These are phyloP conservation scores for Heptranchias perlo DNA, from an alignment of 2,113 vertebrate species.

Conservation along the genomic window DNA sequence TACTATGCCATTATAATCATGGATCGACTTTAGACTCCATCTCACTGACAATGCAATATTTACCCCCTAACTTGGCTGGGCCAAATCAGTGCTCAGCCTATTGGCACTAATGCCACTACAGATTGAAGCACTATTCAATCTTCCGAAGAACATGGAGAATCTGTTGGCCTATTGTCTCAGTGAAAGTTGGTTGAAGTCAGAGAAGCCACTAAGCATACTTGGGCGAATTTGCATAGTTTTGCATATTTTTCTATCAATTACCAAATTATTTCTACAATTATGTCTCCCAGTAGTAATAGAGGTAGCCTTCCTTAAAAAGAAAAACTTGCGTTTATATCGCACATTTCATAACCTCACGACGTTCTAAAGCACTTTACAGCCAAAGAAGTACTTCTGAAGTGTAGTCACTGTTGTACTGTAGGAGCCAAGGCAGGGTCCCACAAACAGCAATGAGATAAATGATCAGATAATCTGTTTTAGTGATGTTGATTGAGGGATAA, in stretches of 20 bases:
- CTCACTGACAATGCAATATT: neutral
- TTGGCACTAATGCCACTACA: neutral
- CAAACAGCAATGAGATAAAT: too few species aligned
- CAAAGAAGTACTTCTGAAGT: neutral
- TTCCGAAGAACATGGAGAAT: neutral
- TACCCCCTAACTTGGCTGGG: neutral
- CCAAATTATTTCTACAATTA: neutral
- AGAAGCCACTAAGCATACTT: neutral
- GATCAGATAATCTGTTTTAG: too few species aligned
- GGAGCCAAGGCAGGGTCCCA: neutral
- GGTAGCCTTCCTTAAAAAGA: neutral
- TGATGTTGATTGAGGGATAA: too few species aligned
- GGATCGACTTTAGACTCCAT: slow-evolving; percentile 74
- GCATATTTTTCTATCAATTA: neutral
- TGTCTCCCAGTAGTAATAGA: neutral
- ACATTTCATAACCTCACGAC: neutral
- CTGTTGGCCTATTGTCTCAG: neutral
- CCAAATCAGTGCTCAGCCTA: neutral
- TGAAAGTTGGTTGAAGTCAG: neutral
- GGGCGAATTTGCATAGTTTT: neutral
- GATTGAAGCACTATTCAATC: neutral
- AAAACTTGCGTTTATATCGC: neutral
- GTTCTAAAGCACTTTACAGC: neutral
- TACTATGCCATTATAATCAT: slow-evolving; percentile 95
- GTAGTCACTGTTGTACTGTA: neutral